Evolutionary conservation across 2,888 invertebrate genomes (phyloP).

Genomic region (Incurvaria masculella): DNA sequence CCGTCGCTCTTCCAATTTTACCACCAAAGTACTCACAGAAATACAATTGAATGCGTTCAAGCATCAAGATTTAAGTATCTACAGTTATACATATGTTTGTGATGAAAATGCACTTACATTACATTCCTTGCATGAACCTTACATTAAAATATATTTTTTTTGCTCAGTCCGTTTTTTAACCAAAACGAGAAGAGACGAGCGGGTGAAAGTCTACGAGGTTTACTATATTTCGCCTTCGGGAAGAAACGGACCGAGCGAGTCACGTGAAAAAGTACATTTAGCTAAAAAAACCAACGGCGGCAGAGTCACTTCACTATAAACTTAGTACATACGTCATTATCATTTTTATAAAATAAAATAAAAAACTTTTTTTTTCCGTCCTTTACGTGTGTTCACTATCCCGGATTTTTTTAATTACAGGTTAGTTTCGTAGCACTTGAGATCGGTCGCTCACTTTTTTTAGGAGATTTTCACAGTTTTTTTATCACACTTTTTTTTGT

Average conservation of each 20-base stretch:
- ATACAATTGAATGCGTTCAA: too few species aligned
- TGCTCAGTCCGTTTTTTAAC: not conserved
- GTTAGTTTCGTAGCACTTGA: slow-evolving; percentile 26
- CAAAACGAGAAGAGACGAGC: not conserved
- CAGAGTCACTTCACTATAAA: not conserved
- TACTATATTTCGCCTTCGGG: not conserved
- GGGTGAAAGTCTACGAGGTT: too few species aligned
- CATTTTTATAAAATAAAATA: not conserved
- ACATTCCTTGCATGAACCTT: not conserved
- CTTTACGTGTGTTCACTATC: not conserved
- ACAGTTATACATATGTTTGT: too few species aligned
- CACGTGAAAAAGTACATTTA: not conserved
- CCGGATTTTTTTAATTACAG: too few species aligned
- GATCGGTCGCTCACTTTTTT: slow-evolving; percentile 53
- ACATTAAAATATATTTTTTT: not conserved
- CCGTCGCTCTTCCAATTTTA: too few species aligned
- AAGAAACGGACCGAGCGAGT: not conserved
- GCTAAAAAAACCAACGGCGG: not conserved
- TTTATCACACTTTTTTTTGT: slow-evolving; percentile 49
- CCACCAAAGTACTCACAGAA: too few species aligned
- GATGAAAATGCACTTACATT: not conserved
- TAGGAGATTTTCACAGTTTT: slow-evolving; percentile 39
- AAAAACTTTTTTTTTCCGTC: not conserved
- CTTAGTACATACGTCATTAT: not conserved
- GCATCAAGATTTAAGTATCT: too few species aligned